Evolutionary conservation across 2,888 invertebrate genomes (phyloP).

Genomic region (Athalia circularis): DNA sequence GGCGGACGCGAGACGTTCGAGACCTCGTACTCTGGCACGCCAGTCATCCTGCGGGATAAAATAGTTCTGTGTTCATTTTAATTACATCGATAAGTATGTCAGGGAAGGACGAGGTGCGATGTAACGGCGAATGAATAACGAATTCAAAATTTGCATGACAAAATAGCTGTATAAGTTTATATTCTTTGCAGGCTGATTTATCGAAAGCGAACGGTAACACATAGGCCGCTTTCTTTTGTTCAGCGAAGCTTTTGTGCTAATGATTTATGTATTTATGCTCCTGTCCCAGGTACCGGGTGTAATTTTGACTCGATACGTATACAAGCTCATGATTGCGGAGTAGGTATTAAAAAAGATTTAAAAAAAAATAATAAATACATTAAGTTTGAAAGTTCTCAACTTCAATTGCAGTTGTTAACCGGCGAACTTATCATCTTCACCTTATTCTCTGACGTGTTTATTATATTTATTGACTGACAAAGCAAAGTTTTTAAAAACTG

Average conservation of each 20-base stretch:
- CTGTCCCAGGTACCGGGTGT: conserved; percentile 29
- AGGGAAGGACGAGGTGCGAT: not conserved
- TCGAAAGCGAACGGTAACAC: conserved; percentile 1
- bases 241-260: conserved; percentile 28
- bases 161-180: conserved; percentile 9
- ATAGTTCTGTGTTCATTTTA: not conserved
- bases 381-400: not conserved
- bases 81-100: conserved; percentile 12
- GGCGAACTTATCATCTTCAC: not conserved
- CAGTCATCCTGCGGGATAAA: conserved; percentile 76
- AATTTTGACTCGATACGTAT: not conserved
- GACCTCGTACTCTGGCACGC: conserved; percentile 76
- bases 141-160: conserved; percentile 23
- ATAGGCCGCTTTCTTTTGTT: conserved; percentile 26
- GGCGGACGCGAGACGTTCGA: conserved; percentile 77
- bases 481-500: not conserved
- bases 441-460: not conserved
- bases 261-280: conserved; percentile 14
- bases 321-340: not conserved
- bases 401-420: not conserved
- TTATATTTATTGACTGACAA: not conserved
- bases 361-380: not conserved
- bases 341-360: not conserved
- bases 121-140: not conserved
- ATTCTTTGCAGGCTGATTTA: not conserved